Percentiles rank a stretch among this genome's conserved stretches.
Conservation (phyloP, 2,113 vertebrate genomes). For the Scolopax mira region DNA sequence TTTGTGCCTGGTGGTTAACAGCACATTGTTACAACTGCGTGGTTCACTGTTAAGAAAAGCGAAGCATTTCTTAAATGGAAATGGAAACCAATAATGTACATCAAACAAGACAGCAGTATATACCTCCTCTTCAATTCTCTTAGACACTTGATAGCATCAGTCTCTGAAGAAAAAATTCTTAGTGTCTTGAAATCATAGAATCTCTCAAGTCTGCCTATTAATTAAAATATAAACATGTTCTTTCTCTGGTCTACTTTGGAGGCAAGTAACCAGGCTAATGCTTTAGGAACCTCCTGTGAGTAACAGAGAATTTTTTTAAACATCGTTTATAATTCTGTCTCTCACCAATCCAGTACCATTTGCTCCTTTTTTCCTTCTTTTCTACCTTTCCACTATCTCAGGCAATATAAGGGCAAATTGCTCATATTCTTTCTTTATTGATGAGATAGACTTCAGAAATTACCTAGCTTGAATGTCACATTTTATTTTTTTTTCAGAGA, state of each 20-base stretch:
- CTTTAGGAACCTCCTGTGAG: background rate
- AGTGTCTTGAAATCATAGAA: background rate
- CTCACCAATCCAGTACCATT: background rate
- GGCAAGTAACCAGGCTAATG: background rate
- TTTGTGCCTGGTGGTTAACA: background rate
- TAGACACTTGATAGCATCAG: background rate
- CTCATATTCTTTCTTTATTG: background rate
- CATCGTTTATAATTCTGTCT: background rate
- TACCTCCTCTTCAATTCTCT: background rate
- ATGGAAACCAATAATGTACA: background rate
- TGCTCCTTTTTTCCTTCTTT: background rate
- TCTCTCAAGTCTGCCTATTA: background rate
- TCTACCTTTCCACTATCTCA: background rate
- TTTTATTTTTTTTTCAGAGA: background rate
- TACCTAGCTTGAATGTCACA: background rate
- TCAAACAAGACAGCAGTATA: background rate
- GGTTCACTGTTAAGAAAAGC: background rate
- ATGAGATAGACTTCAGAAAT: background rate
- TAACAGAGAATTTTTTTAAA: fast-evolving
- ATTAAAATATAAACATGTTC: background rate
- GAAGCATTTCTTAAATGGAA: too few species aligned
- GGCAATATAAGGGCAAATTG: background rate
- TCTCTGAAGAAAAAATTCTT: background rate
- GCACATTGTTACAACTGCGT: background rate
- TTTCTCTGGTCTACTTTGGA: background rate